Evolutionary conservation across 2,113 vertebrate genomes (phyloP).

Genomic region (Aegithalos caudatus): DNA sequence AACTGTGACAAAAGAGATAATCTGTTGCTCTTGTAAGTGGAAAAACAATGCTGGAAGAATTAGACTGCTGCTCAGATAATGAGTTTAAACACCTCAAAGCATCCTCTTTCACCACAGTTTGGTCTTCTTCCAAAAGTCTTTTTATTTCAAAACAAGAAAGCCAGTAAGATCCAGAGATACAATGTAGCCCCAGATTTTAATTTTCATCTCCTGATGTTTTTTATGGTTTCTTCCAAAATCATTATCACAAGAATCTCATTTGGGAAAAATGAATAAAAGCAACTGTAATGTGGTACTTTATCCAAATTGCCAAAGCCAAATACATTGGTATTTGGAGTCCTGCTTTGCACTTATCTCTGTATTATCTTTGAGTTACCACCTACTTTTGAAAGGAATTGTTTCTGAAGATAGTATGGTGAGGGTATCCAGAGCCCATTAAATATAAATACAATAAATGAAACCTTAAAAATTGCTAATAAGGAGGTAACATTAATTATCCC

Average conservation of each 20-base stretch:
- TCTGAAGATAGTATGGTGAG: background rate
- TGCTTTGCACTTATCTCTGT: background rate
- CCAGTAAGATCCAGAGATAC: background rate
- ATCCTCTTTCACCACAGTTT: background rate
- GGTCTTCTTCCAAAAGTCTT: background rate
- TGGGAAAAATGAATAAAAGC: background rate
- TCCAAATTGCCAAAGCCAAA: background rate
- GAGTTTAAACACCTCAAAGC: background rate
- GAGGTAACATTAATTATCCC: background rate
- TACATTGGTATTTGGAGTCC: background rate
- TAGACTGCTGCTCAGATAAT: background rate
- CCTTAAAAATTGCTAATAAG: background rate
- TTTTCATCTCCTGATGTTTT: background rate
- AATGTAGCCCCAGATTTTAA: background rate
- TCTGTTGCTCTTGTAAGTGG: background rate
- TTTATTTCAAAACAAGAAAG: background rate
- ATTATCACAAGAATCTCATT: background rate
- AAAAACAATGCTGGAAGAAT: background rate
- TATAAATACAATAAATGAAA: background rate
- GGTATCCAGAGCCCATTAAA: background rate
- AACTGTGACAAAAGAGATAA: background rate
- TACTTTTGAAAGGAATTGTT: background rate
- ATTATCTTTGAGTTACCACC: background rate
- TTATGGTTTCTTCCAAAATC: background rate
- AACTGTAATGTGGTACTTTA: background rate